phyloP scores from a whole-genome alignment of 1,140 invertebrate species.

The Scaptomyza graminum region DNA sequence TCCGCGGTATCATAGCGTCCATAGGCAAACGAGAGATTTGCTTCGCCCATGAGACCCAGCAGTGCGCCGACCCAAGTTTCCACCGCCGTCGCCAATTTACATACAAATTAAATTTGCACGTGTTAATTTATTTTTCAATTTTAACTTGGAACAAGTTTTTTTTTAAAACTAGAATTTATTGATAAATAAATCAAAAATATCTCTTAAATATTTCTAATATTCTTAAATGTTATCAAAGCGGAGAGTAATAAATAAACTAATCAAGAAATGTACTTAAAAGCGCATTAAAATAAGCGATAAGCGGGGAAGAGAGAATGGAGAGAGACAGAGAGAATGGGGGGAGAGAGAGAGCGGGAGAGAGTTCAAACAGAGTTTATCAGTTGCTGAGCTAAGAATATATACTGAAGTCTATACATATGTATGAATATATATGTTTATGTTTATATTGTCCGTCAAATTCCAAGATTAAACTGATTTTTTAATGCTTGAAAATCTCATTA shows the following conservation, averaged over 20 bases:
- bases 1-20: constrained; percentile 92
- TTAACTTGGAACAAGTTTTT: no score
- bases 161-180: no score
- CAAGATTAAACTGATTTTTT: no score
- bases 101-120: no score
- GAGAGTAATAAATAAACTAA: background rate
- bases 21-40: constrained; percentile 93
- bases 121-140: no score
- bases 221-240: background rate
- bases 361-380: background rate
- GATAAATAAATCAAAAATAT: no score
- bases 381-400: background rate
- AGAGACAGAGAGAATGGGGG: no score
- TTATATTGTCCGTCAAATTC: background rate
- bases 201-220: no score
- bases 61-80: constrained; percentile 83
- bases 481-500: no score
- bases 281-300: background rate
- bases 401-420: no score
- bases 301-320: background rate
- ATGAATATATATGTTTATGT: background rate
- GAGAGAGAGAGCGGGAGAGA: no score
- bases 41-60: constrained; percentile 96
- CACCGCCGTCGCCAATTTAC: constrained; percentile 20
- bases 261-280: background rate